Evolutionary conservation across 2,888 invertebrate genomes (phyloP), one percentile per base, ranked within the genome.

Genomic region (Limnephilus auricula): DNA sequence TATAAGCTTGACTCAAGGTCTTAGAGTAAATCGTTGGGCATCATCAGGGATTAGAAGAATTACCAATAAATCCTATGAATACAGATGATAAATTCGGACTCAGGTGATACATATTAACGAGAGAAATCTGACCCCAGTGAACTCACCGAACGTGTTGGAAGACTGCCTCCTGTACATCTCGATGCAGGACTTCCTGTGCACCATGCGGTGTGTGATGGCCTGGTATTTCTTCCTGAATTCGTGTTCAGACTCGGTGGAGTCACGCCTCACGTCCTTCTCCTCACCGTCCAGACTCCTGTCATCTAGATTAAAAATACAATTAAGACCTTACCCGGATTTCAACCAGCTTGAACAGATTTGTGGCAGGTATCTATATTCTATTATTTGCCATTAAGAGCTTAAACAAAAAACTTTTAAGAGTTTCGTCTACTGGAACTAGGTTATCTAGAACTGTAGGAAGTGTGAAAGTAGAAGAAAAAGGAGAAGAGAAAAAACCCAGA

Each of bases 111-210:
- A 37, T 6, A 37, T 37, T 37, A 25, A 65, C 9, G 25, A 25
- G 25, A 65, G 65, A 65, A 9, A 65, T 25, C 9, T 18, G 25
- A 31, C 0, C 13, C 2, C 4, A 31, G 32, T 80, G 13, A 88
- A 95, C 97, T 97, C 95, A 99, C 99, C 98, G 94, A 99, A 98
- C 91, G 97, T 97, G 94, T 98, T 98, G 92, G 97, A 97, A 89
- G 98, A 97, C 94, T 98, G 97, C 93, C 98, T 96, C 94, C 97
- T 97, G 94, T 98, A 98, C 97, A 99, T 98, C 95, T 99, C 99
- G 90, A 98, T 97, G 94, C 98, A 98, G 89, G 98, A 98, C 94
- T 98, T 98, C 90, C 99, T 96, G 95, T 99, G 99, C 0, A 99
- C 98, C 95, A 99, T 97, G 90, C 99, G 97, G 95, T 98, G 99